Percentiles rank a stretch among this genome's conserved stretches.
These are phyloP conservation scores for Fulica atra DNA, from an alignment of 2,113 vertebrate genomes.

Conservation along the genomic window DNA sequence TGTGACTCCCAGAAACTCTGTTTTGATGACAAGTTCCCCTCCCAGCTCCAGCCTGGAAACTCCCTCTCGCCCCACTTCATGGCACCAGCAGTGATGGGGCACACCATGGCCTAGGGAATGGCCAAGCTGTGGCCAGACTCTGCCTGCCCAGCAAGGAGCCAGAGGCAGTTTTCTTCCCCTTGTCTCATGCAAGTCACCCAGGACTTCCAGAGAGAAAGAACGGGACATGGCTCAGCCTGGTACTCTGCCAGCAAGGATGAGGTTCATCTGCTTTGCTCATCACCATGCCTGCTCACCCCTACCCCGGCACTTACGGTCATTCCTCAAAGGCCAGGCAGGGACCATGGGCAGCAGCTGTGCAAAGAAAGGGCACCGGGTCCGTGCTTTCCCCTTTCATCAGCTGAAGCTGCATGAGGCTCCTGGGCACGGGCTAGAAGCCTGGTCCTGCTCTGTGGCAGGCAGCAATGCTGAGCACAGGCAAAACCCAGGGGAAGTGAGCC, in stretches of 20 bases:
- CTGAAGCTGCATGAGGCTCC: neutral
- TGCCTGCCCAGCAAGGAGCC: neutral
- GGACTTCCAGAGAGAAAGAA: neutral
- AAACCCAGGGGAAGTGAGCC: neutral
- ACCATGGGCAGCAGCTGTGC: neutral
- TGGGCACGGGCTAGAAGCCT: neutral
- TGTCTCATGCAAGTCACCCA: fast-evolving
- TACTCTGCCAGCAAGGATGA: neutral
- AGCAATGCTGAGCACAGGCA: fast-evolving
- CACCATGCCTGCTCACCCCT: too few species aligned
- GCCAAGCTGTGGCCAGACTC: neutral
- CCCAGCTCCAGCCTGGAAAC: neutral
- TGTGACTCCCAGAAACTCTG: neutral
- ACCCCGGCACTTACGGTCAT: neutral
- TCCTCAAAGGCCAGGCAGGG: neutral
- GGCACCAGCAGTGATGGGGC: fast-evolving
- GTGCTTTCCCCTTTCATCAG: neutral
- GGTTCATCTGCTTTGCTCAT: neutral
- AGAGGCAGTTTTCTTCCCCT: neutral
- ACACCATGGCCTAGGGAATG: neutral
- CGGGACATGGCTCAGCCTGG: neutral
- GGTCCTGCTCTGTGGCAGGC: neutral
- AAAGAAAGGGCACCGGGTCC: neutral
- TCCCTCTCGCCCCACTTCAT: neutral
- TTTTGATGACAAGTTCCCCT: neutral